Base-by-base conservation (phyloP, 35 echinoderm and acorn worm species). In the Lytechinus variegatus region DNA sequence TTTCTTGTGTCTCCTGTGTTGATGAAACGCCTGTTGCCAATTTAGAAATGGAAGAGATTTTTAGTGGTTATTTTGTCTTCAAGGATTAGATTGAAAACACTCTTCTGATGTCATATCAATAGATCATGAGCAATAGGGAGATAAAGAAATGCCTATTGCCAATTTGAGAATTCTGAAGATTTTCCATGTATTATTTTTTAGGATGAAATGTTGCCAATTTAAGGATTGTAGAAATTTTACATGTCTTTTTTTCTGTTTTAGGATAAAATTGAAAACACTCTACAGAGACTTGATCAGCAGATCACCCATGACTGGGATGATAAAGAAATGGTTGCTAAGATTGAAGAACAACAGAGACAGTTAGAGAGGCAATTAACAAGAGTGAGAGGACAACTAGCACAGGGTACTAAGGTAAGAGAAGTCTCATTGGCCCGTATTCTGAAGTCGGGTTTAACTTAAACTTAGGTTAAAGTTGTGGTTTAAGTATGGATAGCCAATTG, bases 401-500 rank as follows among this genome's bases (percentile, higher is more conserved):
- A 98, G 8, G 97, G 98, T 55, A 99, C 97, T 5, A 99, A 99
- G 97, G 98, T 99, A n/a, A n/a, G 51, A 95, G 54, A 44, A 10
- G 54, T 95, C n/a, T 8, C 33, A n/a, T n/a, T n/a, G n/a, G n/a
- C n/a, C n/a, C n/a, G n/a, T n/a, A n/a, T n/a, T n/a, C n/a, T n/a
- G n/a, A n/a, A n/a, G n/a, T n/a, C n/a, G n/a, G n/a, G n/a, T n/a
- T n/a, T n/a, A n/a, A n/a, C n/a, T n/a, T n/a, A n/a, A n/a, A n/a
- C n/a, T n/a, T n/a, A n/a, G n/a, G n/a, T n/a, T n/a, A n/a, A n/a
- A n/a, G n/a, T n/a, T n/a, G n/a, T n/a, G n/a, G n/a, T n/a, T n/a
- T n/a, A n/a, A n/a, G n/a, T n/a, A n/a, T n/a, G n/a, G n/a, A n/a
- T n/a, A n/a, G n/a, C n/a, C n/a, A n/a, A n/a, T n/a, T n/a, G n/a